Conservation (phyloP, 2,888 invertebrate genomes). For the Liopterus haemorrhoidalis region DNA sequence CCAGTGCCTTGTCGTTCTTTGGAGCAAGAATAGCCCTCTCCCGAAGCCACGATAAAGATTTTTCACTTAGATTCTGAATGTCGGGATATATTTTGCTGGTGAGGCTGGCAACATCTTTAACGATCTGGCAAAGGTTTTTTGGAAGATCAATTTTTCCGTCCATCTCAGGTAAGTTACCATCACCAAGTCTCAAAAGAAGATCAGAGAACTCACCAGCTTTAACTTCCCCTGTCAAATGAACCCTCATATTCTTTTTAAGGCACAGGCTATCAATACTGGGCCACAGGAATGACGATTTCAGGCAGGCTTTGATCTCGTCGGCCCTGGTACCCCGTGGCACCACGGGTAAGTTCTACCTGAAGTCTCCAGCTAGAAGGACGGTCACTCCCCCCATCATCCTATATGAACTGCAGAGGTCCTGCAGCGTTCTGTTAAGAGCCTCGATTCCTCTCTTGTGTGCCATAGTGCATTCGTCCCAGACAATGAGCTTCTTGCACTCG, state of each 20-base stretch:
- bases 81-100: conserved; percentile 18
- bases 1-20: conserved; percentile 14
- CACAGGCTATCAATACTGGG: conserved; percentile 3
- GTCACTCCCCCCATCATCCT: conserved; percentile 27
- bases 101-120: conserved; percentile 5
- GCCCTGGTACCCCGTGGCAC: conserved; percentile 26
- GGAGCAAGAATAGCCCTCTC: conserved; percentile 24
- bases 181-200: conserved; percentile 12
- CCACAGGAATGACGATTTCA: conserved; percentile 33
- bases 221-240: conserved; percentile 3
- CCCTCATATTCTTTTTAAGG: conserved; percentile 10
- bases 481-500: conserved; percentile 26
- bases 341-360: conserved; percentile 30
- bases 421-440: conserved; percentile 30
- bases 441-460: conserved; percentile 30
- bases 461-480: conserved; percentile 37
- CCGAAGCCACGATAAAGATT: conserved; percentile 20
- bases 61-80: conserved; percentile 5
- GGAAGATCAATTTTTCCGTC: conserved; percentile 13
- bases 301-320: conserved; percentile 23
- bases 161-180: conserved; percentile 15
- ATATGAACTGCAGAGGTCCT: conserved; percentile 17
- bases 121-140: conserved; percentile 2
- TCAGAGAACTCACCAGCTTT: conserved; percentile 9
- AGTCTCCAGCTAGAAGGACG: conserved; percentile 32